Evolutionary conservation across 2,113 vertebrate genomes (phyloP), one percentile per base, ranked within the genome.

Genomic region (Eidolon helvum): DNA sequence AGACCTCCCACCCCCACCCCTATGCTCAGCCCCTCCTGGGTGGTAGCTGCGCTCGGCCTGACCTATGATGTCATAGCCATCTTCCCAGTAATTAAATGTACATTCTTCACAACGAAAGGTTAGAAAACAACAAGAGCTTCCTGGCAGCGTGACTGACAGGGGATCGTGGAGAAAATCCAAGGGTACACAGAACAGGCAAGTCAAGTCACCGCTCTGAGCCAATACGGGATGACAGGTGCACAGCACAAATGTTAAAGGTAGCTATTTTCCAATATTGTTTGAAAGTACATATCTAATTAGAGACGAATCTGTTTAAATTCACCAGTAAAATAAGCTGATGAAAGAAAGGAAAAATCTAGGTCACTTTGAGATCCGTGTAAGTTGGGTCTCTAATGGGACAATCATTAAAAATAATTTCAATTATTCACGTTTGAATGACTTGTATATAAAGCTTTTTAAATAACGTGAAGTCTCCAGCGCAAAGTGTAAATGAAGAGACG

Each of bases 401-500:
- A 40, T 82, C 80, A 86, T 94, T 97, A 95, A 94, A 94, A 83
- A 91, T 91, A 94, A 93, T 96, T 97, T 90, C 69, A 87, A 87
- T 95, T 84, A 93, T 84, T 92, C 83, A 83, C 65, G 4, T 94
- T 74, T 68, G 90, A 92, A 53, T 95, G 96, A 45, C 87, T 91
- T 86, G 92, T 84, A 72, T 78, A 59, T 57, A 91, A 93, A 68
- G 63, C 68, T 35, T 87, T 89, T 87, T 53, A 86, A 96, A 84
- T 94, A 82, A 94, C 0, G 33, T 53, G 78, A 88, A 63, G 53
- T 75, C 77, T 35, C 43, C 80, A 35, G 30, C 1, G 1, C 38
- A 24, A 68, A 94, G 83, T 71, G 11, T 24, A 65, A 96, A 68
- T 65, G 48, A 75, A 66, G 87, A 83, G 48, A 35, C 12, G 24